Evolutionary conservation across 2,888 invertebrate genomes (phyloP).

Genomic region (Eilema griseolum): DNA sequence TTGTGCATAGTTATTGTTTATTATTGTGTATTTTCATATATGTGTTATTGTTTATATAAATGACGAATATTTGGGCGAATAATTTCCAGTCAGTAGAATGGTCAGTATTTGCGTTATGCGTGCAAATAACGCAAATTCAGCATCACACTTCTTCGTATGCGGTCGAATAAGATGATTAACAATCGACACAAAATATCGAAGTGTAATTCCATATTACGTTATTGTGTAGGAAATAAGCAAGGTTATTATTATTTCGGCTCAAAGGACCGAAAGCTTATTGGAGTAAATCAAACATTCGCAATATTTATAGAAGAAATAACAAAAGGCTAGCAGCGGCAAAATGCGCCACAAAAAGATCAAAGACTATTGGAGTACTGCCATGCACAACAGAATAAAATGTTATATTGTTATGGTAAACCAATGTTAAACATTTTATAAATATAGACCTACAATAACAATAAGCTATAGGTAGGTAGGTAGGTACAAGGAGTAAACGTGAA

Average conservation of each 20-base stretch:
- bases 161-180: no score
- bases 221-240: neutral
- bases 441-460: no score
- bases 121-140: no score
- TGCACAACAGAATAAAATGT: neutral
- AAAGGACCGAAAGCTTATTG: neutral
- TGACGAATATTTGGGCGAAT: no score
- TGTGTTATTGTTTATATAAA: no score
- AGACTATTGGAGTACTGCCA: slow-evolving; percentile 2
- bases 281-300: slow-evolving; percentile 4
- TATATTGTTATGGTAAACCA: neutral
- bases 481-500: neutral
- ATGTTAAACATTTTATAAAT: neutral
- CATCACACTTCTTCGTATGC: no score
- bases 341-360: neutral
- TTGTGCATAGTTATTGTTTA: no score
- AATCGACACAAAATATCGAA: no score
- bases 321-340: neutral
- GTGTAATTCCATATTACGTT: neutral
- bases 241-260: neutral
- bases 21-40: no score
- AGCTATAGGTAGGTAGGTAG: neutral
- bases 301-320: neutral
- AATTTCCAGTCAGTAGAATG: no score
- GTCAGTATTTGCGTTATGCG: no score